phyloP scores from a whole-genome alignment of 2,113 vertebrate genomes.

The Zeus faber region DNA sequence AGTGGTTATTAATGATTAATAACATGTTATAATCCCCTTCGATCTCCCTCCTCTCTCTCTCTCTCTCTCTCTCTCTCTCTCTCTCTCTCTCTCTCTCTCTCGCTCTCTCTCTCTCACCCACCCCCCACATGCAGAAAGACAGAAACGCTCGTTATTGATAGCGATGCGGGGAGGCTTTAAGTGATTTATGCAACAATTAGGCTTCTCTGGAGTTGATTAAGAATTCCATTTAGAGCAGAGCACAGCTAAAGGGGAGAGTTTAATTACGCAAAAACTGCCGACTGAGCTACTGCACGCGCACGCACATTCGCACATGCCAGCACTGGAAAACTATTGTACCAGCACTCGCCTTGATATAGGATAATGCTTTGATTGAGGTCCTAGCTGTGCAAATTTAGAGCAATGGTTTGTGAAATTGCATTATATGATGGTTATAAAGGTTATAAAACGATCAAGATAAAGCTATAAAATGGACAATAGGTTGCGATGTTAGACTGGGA shows the following conservation, averaged over 20 bases:
- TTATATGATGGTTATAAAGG: too few species aligned
- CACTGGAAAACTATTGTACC: slow-evolving; percentile 1
- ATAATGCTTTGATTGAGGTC: too few species aligned
- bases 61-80: background rate
- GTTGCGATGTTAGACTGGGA: too few species aligned
- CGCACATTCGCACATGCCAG: background rate
- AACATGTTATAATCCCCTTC: background rate
- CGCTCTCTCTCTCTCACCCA: background rate
- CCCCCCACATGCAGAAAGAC: slow-evolving; percentile 1
- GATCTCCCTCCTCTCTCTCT: background rate
- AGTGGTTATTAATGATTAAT: slow-evolving; percentile 10
- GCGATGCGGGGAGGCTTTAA: background rate
- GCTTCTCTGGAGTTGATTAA: slow-evolving; percentile 3
- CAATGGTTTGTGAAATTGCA: background rate
- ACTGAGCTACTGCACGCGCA: background rate
- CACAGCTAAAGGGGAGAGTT: slow-evolving; percentile 3
- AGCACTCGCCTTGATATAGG: background rate
- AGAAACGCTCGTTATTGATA: slow-evolving; percentile 10
- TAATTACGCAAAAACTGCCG: slow-evolving; percentile 11
- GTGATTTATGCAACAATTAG: slow-evolving; percentile 14
- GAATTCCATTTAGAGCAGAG: slow-evolving; percentile 1
- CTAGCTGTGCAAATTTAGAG: background rate
- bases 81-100: background rate
- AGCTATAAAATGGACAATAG: too few species aligned
- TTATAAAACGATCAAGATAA: too few species aligned